These are phyloP conservation scores for Falcunculus frontatus DNA, from an alignment of 2,113 vertebrate species.

Conservation along the genomic window DNA sequence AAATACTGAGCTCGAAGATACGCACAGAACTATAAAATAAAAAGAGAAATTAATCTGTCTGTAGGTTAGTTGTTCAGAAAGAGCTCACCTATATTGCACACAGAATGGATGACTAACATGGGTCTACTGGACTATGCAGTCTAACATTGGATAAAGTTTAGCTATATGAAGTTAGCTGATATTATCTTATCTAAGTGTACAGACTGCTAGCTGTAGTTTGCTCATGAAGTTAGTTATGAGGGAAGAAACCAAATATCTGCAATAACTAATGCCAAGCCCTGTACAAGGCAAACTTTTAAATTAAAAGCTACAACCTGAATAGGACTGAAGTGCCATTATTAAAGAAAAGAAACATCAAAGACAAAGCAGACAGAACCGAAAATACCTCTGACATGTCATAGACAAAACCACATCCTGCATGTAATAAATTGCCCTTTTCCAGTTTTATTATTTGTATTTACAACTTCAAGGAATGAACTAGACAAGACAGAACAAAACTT, in stretches of 20 bases:
- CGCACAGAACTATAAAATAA: background rate
- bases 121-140: background rate
- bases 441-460: background rate
- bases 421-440: background rate
- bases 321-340: background rate
- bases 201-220: background rate
- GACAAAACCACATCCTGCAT: background rate
- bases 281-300: background rate
- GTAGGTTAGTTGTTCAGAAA: background rate
- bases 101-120: background rate
- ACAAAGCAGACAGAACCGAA: background rate
- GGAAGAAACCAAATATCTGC: background rate
- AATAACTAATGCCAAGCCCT: background rate
- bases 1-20: background rate
- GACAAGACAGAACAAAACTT: background rate
- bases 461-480: background rate
- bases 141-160: background rate
- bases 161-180: background rate
- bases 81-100: background rate
- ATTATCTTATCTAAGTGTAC: background rate
- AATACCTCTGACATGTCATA: accelerated
- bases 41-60: background rate
- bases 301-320: background rate
- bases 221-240: background rate
- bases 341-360: background rate